Evolutionary conservation across 2,797 vertebrate genomes (phyloP), one percentile per base, ranked within the genome.

Genomic region (Ceyx erithaca): DNA sequence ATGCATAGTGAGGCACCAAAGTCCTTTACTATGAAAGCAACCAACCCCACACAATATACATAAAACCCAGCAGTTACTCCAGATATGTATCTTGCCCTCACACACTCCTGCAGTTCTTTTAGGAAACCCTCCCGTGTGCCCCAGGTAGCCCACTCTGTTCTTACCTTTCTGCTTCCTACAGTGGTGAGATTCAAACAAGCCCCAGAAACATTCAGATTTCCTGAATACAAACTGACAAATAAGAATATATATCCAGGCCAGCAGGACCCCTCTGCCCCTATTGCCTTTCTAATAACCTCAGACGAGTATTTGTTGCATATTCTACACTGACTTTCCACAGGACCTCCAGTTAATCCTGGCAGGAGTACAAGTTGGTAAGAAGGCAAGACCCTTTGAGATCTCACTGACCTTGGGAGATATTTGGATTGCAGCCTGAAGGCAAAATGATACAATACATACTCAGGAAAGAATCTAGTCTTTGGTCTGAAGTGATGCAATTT

Each of bases 391-490:
- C 77, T 92, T 70, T 90, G 95, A 83, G 92, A 85, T 87, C 88
- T 87, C 62, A 7, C 45, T 94, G 96, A 95, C 94, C 95, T 96
- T 95, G 93, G 89, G 66, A 92, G 86, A 85, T 87, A 93, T 31
- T 80, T 96, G 94, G 86, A 90, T 68, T 48, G 54, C 70, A 85
- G 92, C 96, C 95, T 87, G 86, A 92, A 94, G 66, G 80, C 88
- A 92, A 93, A 94, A 90, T 75, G 72, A 85, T 94, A 91, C 69
- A 92, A 89, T 75, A 85, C 88, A 87, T 69, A 67, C 76, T 92
- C 89, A 89, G 92, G 90, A 91, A 93, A 92, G 93, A 96, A 93
- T 94, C 75, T 70, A 54, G 81, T 90, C 81, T 88, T 94, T 67
- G 76, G 59, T 67, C 40, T 57, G 30, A 94, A 94, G 66, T 51